A percentile compares a stretch with the other conserved stretches of the same genome.
Evolutionary conservation across 2,113 vertebrate species (phyloP).

Genomic region (Rhinopomastus cyanomelas): DNA sequence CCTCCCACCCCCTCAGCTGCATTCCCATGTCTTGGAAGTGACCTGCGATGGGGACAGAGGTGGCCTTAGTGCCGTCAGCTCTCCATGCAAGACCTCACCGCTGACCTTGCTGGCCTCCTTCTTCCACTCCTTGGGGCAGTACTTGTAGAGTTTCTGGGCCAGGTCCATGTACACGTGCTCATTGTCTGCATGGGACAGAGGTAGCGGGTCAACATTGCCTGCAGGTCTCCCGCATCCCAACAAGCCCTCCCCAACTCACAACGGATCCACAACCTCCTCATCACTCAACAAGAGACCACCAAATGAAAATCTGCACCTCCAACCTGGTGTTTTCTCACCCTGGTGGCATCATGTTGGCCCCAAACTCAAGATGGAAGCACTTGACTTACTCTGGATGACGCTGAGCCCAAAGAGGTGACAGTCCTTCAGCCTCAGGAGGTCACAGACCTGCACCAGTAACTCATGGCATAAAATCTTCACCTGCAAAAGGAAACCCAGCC

Average conservation of each 20-base stretch:
- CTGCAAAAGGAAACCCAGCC: slow-evolving; percentile 61
- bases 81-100: slow-evolving; percentile 74
- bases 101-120: slow-evolving; percentile 97
- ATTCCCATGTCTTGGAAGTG: slow-evolving; percentile 33
- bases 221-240: accelerated
- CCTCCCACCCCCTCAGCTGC: background rate
- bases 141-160: slow-evolving; percentile 97
- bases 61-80: slow-evolving; percentile 70
- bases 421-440: slow-evolving; percentile 94
- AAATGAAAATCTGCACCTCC: background rate
- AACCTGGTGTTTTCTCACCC: accelerated
- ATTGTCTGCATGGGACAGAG: slow-evolving; percentile 83
- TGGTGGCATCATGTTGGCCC: background rate
- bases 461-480: slow-evolving; percentile 96
- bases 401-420: slow-evolving; percentile 97
- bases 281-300: background rate
- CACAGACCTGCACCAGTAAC: slow-evolving; percentile 93
- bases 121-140: slow-evolving; percentile 99
- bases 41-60: slow-evolving; percentile 60
- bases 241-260: accelerated
- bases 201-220: background rate
- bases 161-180: slow-evolving; percentile 98
- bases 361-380: accelerated
- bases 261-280: accelerated
- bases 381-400: slow-evolving; percentile 93